Conservation (phyloP, 2,888 invertebrate species). For the Embidobia sp. region DNA sequence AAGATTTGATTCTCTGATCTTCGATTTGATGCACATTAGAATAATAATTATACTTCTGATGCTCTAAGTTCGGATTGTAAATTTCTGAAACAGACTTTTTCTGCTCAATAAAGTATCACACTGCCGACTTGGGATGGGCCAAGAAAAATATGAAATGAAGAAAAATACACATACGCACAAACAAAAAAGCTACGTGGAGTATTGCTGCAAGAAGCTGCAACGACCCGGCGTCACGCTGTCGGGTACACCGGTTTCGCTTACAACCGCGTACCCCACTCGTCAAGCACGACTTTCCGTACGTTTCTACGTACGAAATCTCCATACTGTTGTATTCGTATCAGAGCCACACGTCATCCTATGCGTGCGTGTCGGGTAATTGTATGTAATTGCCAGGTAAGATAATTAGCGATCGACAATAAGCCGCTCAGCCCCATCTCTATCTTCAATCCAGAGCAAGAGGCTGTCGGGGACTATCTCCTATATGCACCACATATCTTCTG, state of each 20-base stretch:
- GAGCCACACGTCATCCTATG: conserved; percentile 67
- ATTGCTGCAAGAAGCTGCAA: conserved; percentile 68
- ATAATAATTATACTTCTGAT: too few relatives aligned
- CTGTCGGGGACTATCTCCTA: conserved; percentile 27
- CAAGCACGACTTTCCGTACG: conserved; percentile 31
- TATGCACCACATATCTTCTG: conserved; percentile 14
- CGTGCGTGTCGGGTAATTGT: conserved; percentile 79
- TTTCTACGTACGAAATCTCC: conserved; percentile 14
- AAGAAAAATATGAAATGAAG: conserved; percentile 52
- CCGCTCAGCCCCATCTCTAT: conserved; percentile 65
- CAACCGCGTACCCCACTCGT: conserved; percentile 67
- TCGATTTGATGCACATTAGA: too few relatives aligned
- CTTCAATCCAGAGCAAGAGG: conserved; percentile 27
- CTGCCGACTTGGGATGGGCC: background rate
- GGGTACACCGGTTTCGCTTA: conserved; percentile 80
- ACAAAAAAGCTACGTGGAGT: conserved; percentile 54
- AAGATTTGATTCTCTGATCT: conserved; percentile 23
- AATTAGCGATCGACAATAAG: conserved; percentile 81
- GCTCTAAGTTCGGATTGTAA: too few relatives aligned
- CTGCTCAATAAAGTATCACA: background rate
- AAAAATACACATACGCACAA: conserved; percentile 14
- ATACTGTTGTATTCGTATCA: conserved; percentile 19
- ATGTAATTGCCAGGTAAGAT: conserved; percentile 78
- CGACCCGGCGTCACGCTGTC: conserved; percentile 80
- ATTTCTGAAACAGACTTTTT: too few relatives aligned